Evolutionary conservation across 2,888 invertebrate species (phyloP).

Genomic region (Thera obeliscata): DNA sequence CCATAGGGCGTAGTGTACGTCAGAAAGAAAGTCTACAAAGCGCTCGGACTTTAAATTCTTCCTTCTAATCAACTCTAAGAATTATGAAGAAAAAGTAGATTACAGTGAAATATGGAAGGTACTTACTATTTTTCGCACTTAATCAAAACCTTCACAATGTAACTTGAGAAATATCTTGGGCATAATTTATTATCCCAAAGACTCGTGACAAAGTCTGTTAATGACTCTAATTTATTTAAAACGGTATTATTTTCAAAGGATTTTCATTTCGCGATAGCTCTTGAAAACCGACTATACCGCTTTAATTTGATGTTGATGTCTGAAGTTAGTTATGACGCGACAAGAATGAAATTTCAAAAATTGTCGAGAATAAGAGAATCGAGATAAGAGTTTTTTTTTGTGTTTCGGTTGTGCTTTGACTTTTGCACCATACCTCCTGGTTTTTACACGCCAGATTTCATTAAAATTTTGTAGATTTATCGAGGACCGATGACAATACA

Average conservation of each 20-base stretch:
- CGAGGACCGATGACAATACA: too few species aligned
- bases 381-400: too few species aligned
- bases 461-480: too few species aligned
- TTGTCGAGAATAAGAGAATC: too few species aligned
- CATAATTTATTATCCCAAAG: slow-evolving; percentile 62
- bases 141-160: slow-evolving; percentile 51
- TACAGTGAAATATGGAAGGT: not conserved
- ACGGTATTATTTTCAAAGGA: slow-evolving; percentile 65
- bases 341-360: not conserved
- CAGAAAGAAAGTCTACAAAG: not conserved
- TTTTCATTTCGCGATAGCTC: slow-evolving; percentile 56
- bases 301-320: slow-evolving; percentile 54
- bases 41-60: not conserved
- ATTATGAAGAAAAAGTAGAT: slow-evolving; percentile 22
- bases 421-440: too few species aligned
- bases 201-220: slow-evolving; percentile 55
- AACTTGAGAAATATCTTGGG: slow-evolving; percentile 57
- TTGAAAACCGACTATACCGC: slow-evolving; percentile 61
- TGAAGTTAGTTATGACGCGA: not conserved
- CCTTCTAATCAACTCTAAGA: slow-evolving; percentile 1
- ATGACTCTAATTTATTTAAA: slow-evolving; percentile 70
- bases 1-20: too few species aligned
- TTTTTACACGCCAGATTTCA: too few species aligned
- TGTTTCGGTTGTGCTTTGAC: too few species aligned
- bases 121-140: slow-evolving; percentile 43